These are phyloP conservation scores for Candidula unifasciata DNA, from an alignment of 2,888 invertebrate genomes.

Conservation along the genomic window DNA sequence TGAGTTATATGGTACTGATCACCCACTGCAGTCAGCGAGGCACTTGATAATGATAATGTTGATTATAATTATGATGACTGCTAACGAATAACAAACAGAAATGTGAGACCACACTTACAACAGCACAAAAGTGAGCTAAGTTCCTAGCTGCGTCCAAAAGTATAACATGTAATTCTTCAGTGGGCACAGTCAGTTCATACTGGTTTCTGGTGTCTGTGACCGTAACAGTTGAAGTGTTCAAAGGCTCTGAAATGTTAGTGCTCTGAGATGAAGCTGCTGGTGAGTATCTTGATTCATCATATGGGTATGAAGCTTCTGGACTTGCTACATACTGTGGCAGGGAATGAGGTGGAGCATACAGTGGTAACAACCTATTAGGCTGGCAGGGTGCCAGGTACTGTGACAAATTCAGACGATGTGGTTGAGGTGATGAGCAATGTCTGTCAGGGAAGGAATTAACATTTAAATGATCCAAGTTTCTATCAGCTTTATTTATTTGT, in stretches of 20 bases:
- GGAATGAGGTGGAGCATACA: not conserved
- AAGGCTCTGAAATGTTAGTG: not conserved
- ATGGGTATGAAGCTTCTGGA: not conserved
- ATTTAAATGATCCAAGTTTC: not conserved
- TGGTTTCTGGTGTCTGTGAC: not conserved
- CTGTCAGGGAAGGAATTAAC: not conserved
- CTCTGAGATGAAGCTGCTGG: not conserved
- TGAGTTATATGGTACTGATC: too few relatives aligned
- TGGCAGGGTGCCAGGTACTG: not conserved
- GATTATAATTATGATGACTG: too few relatives aligned
- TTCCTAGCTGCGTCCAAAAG: constrained; percentile 41
- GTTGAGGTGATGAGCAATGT: not conserved
- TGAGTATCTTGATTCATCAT: not conserved
- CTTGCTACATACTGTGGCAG: not conserved
- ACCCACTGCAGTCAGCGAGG: too few relatives aligned
- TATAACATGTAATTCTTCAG: constrained; percentile 1
- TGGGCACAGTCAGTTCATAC: not conserved
- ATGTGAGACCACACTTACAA: constrained; percentile 28
- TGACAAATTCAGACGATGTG: not conserved
- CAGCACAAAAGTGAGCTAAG: constrained; percentile 38
- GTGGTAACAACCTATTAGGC: not conserved
- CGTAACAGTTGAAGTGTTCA: not conserved
- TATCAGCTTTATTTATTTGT: not conserved
- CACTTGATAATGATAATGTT: too few relatives aligned
- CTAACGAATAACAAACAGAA: too few relatives aligned